Base-by-base conservation (phyloP, 2,888 invertebrate genomes). In the Tridacna crocea region DNA sequence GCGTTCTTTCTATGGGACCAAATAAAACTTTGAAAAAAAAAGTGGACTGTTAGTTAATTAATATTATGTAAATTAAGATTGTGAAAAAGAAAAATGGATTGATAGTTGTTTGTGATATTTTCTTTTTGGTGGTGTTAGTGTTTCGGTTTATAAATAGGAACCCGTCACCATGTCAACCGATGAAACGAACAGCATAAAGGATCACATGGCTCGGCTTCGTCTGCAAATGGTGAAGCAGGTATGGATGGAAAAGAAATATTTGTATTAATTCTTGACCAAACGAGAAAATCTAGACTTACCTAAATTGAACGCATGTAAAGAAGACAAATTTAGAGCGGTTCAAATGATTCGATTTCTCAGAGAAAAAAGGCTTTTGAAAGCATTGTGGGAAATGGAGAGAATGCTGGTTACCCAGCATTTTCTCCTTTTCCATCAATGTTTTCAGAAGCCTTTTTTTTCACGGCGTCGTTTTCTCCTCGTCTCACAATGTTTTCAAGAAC, bases 191-290 rank as follows among this genome's bases (percentile, higher is more conserved):
- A 90, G 90, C 73, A 89, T 91, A 61, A 83, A 88, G 24, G 88
- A 90, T 65, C 88, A 89, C 72, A 89, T 91, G 91, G 87, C 88
- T 11, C 65, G 88, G 27, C 80, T 91, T 12, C 87, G 89, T 70
- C 88, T 91, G 87, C 87, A 87, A 76, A 87, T 91, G 88, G 88
- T 91, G 2, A 89, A 90, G 79, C 91, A 91, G 88, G 91, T 91
- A 60, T 81, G 88, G 36, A 36, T 36, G 36, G 36, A 2, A n/a
- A 36, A 36, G 36, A 36, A 36, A 72, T 47, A 19, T 66, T 0
- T 15, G 15, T 55, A 27, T 58, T 60, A 22, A 19, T 72, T 47
- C n/a, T 68, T n/a, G 19, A 4, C 48, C 22, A 24, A 24, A 26
- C 26, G 26, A 24, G 15, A 17, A 27, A 24, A 15, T 24, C 46